Evolutionary conservation across 1,140 invertebrate genomes (phyloP).

Genomic region (Battus philenor): DNA sequence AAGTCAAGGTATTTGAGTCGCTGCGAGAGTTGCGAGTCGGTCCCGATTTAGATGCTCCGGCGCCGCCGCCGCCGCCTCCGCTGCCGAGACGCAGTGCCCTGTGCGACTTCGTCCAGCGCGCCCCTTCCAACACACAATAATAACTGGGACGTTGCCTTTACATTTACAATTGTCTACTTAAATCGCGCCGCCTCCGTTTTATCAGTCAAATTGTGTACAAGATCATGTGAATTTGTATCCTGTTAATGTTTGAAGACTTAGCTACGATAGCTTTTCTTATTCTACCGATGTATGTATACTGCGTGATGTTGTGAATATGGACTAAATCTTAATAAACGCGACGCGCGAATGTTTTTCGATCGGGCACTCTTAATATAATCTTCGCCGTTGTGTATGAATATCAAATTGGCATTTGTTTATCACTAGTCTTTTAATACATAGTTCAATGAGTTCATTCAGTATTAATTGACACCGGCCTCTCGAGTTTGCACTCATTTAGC

Average conservation of each 20-base stretch:
- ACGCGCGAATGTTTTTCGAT: conserved; percentile 9
- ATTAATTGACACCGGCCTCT: background rate
- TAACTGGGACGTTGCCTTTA: conserved; percentile 35
- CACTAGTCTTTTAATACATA: no score
- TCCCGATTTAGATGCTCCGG: conserved; percentile 72
- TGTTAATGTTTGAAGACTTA: background rate
- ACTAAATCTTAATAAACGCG: conserved; percentile 5
- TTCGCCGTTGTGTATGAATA: no score
- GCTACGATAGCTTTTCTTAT: background rate
- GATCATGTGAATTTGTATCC: background rate
- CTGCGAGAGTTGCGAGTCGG: conserved; percentile 67
- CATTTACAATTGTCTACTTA: conserved; percentile 34
- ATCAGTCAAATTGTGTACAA: conserved; percentile 16
- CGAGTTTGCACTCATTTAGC: background rate
- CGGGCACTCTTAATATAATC: no score
- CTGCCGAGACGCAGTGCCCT: conserved; percentile 67
- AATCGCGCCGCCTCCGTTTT: conserved; percentile 24
- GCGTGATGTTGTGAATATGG: conserved; percentile 6
- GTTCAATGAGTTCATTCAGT: background rate
- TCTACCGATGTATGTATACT: background rate
- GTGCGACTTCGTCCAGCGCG: conserved; percentile 61
- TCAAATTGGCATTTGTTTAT: no score
- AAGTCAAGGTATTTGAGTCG: conserved; percentile 76
- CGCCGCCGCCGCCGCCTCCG: conserved; percentile 60
- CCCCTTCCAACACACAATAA: conserved; percentile 40